phyloP scores from a whole-genome alignment of 2,888 invertebrate genomes.

The Lutraria lutraria region DNA sequence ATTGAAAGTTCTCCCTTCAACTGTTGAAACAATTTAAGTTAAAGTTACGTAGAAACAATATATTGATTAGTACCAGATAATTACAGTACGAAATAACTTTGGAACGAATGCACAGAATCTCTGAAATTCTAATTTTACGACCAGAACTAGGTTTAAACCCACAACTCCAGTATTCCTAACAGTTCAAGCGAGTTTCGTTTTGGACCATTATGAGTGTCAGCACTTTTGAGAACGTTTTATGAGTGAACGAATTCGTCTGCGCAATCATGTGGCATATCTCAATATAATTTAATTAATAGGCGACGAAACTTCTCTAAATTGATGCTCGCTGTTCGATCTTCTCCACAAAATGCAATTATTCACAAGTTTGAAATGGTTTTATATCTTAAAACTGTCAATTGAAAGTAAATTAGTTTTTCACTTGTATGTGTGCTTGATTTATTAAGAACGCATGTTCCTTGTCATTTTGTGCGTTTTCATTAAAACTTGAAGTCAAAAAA shows the following conservation, averaged over 20 bases:
- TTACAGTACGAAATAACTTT: background rate
- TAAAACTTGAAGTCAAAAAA: background rate
- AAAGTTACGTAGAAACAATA: background rate
- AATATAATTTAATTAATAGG: slow-evolving; percentile 1
- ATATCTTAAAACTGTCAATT: slow-evolving; percentile 13
- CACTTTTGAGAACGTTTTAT: no score
- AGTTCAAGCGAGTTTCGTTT: no score
- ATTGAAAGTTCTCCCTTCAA: background rate
- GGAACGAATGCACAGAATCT: background rate
- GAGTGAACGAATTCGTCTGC: background rate
- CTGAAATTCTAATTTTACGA: background rate
- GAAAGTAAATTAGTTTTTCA: slow-evolving; percentile 10
- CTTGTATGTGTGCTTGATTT: background rate
- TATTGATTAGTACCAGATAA: background rate
- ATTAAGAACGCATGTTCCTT: background rate
- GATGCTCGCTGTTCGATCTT: background rate
- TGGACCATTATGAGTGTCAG: no score
- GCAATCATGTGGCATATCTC: background rate
- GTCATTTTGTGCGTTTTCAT: background rate
- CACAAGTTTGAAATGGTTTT: slow-evolving; percentile 16
- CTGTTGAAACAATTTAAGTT: background rate
- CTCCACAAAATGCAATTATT: slow-evolving; percentile 19
- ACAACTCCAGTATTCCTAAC: no score
- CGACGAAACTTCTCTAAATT: background rate
- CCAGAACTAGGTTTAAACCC: no score